Evolutionary conservation across 2,797 vertebrate species (phyloP).

Genomic region (Corythornis leucogaster): DNA sequence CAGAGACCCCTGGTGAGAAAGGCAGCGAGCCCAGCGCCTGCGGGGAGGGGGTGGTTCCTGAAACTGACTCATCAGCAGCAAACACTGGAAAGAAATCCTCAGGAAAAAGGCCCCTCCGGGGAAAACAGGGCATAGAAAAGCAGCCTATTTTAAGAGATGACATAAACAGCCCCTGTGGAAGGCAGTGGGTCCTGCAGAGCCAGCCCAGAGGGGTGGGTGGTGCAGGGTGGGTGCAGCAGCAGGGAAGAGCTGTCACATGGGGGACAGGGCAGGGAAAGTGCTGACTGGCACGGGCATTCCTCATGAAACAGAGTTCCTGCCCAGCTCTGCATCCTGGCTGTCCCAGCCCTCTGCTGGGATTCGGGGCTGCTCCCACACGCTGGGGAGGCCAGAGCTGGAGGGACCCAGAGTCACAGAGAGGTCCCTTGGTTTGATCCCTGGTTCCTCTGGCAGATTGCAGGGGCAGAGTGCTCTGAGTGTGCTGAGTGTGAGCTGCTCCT

Average conservation of each 20-base stretch:
- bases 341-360: not conserved
- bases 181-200: not conserved
- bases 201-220: not conserved
- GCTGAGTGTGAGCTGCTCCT: not conserved
- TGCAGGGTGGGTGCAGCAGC: not conserved
- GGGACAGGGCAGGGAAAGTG: not conserved
- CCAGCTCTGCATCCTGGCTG: fast-evolving
- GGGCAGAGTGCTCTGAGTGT: not conserved
- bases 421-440: not conserved
- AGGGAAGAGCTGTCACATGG: not conserved
- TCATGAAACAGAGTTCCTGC: not conserved
- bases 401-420: fast-evolving
- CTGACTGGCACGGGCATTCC: not conserved
- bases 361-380: not conserved
- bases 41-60: not conserved
- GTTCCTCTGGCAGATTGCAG: not conserved
- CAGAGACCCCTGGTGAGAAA: not conserved
- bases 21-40: not conserved
- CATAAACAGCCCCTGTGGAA: not conserved
- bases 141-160: not conserved
- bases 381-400: not conserved
- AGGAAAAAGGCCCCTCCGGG: not conserved
- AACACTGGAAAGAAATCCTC: conserved; percentile 23
- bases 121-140: not conserved
- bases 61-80: conserved; percentile 11